Evolutionary conservation across 2,113 vertebrate species (phyloP), one percentile per base, ranked within the genome.

Genomic region (Puffinus mauretanicus): DNA sequence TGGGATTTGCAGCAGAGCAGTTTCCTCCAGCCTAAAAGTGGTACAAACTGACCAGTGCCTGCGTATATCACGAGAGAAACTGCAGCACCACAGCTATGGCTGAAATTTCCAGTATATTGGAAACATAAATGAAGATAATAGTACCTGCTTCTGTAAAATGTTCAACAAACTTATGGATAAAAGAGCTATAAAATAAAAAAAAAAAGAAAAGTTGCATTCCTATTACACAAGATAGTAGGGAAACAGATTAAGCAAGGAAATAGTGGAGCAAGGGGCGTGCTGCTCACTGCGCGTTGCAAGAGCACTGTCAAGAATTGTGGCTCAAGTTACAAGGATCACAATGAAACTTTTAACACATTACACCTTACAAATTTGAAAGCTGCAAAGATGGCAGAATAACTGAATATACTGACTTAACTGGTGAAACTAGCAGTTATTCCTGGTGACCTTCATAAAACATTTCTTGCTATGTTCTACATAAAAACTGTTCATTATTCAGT

Each of bases 31-130:
- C 38, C 75, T 77, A 16, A 70, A 77, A 81, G 83, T 42, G 64
- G 75, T 47, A 65, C n/a, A 66, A 77, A 91, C 89, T 49, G 75
- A 70, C 62, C 71, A 8, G 51, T 54, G 29, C 38, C 71, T 5
- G 3, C 4, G 18, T 21, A 4, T 7, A 32, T 32, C 16, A 26
- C 0, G 0, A 7, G 30, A 78, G 36, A 72, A 40, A 66, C 47
- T 91, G 66, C 40, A 75, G 40, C 70, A 80, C 6, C 51, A 49
- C 54, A 81, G 79, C 73, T 69, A 47, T 3, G 27, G 70, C 73
- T 66, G 66, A 80, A 76, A 86, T 75, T 76, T 80, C 66, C 82
- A 87, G 25, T 72, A 42, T 51, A 55, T 91, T 52, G n/a, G 47
- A 93, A 95, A 87, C 17, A 79, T 2, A 95, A 82, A 85, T 51